Evolutionary conservation across 2,888 invertebrate species (phyloP).

Genomic region (Lasioglossum lativentre): DNA sequence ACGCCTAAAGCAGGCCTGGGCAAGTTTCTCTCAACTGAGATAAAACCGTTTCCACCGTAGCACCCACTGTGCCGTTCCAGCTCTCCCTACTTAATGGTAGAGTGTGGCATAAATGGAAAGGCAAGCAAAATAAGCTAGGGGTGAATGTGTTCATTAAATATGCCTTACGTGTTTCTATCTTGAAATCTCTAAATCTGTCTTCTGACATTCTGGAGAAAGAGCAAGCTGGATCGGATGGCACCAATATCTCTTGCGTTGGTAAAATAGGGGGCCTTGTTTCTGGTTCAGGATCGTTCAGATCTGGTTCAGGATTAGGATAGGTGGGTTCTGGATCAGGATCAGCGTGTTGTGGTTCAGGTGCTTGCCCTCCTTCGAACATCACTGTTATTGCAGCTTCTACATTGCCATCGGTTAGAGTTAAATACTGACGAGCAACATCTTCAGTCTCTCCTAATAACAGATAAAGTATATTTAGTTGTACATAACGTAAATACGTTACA

Average conservation of each 20-base stretch:
- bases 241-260: conserved; percentile 81
- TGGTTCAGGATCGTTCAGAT: conserved; percentile 65
- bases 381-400: conserved; percentile 81
- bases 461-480: background rate
- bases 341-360: conserved; percentile 38
- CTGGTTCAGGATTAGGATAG: conserved; percentile 48
- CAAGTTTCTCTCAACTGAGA: background rate
- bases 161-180: conserved; percentile 81
- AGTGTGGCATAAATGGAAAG: background rate
- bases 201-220: conserved; percentile 79
- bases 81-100: no score
- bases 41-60: background rate
- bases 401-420: conserved; percentile 81
- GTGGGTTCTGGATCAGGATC: conserved; percentile 66
- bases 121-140: background rate
- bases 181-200: conserved; percentile 82
- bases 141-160: background rate
- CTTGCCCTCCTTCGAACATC: conserved; percentile 79
- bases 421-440: conserved; percentile 79
- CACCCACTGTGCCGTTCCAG: no score
- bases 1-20: background rate
- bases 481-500: background rate
- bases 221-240: conserved; percentile 79
- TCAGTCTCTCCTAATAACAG: conserved; percentile 77
- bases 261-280: conserved; percentile 81